Evolutionary conservation across 2,113 vertebrate species (phyloP), one percentile per base, ranked within the genome.

Genomic region (Paedocypris sp.): DNA sequence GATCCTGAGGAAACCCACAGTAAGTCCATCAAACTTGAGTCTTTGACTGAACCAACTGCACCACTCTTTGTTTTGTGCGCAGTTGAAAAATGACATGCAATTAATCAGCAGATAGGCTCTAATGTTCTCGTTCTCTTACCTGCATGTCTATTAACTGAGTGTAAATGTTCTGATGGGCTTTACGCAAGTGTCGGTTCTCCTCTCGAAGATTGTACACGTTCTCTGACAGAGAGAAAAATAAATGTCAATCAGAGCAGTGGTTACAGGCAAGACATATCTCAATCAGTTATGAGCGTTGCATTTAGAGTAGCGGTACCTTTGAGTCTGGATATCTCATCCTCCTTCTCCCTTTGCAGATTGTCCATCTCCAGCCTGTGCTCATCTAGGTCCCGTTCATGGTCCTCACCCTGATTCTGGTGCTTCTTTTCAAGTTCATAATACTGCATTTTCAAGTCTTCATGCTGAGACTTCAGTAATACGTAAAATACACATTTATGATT

Each of bases 171-270:
- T 94, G 92, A 65, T 98, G 92, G 12, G 92, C 88, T 73, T 91
- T 96, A 47, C 94, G 87, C 53, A 98, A 54, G 8, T 96, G 91
- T 52, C 88, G 91, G 57, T 97, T 97, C 71, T 98, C 94, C 74
- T 94, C 92, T 69, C 83, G 66, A 63, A 98, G 78, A 72, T 95
- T 94, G 64, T 90, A 90, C 15, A 88, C 69, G 2, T 76, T 91
- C 62, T 96, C 94, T 98, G 73, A 23, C 56, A 52, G 4, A 9
- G 23, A 31, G 11, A 58, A 57, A n/a, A n/a, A n/a, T n/a, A n/a
- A n/a, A n/a, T n/a, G n/a, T n/a, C n/a, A n/a, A 43, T 9, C 6
- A 32, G 18, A n/a, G n/a, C n/a, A n/a, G n/a, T n/a, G n/a, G n/a
- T n/a, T n/a, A n/a, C n/a, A n/a, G n/a, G n/a, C n/a, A n/a, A n/a